A percentile compares a stretch with the other conserved stretches of the same genome.
Evolutionary conservation across 2,797 vertebrate genomes (phyloP).

Genomic region (Rhinichthys osculus): DNA sequence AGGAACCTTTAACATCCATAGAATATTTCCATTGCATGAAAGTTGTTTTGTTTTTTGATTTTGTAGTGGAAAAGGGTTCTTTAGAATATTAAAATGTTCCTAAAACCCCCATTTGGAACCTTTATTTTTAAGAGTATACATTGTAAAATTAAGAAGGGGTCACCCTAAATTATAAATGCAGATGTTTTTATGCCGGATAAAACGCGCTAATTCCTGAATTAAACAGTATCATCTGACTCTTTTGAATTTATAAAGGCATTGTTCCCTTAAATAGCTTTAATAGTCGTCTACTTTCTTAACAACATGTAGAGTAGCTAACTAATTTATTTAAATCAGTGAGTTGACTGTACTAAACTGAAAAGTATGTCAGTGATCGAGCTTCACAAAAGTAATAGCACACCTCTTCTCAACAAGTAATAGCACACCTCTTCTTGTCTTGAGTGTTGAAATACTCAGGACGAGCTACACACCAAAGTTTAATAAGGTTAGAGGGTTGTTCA

Average conservation of each 20-base stretch:
- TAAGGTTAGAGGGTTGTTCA: constrained; percentile 26
- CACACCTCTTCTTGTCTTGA: neutral
- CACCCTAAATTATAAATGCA: too few species aligned
- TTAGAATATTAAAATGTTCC: neutral
- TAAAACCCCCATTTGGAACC: too few species aligned
- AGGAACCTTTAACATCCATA: neutral
- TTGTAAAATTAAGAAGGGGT: too few species aligned
- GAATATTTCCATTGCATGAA: neutral
- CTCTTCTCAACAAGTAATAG: constrained; percentile 13
- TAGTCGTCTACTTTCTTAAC: neutral
- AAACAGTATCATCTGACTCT: neutral
- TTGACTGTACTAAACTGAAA: neutral
- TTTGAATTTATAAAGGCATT: too few species aligned
- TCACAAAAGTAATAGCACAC: constrained; percentile 18
- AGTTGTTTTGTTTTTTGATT: neutral
- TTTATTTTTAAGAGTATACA: too few species aligned
- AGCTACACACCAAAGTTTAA: constrained; percentile 2
- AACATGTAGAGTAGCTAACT: neutral
- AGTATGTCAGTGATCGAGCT: neutral
- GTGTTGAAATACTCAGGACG: neutral
- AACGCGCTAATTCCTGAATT: neutral
- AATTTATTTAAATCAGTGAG: neutral
- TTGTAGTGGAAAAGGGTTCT: neutral
- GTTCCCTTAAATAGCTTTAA: neutral
- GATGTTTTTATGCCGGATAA: too few species aligned